Evolutionary conservation across 1,140 invertebrate genomes (phyloP).

Genomic region (Scaptodrosophila lebanonensis): DNA sequence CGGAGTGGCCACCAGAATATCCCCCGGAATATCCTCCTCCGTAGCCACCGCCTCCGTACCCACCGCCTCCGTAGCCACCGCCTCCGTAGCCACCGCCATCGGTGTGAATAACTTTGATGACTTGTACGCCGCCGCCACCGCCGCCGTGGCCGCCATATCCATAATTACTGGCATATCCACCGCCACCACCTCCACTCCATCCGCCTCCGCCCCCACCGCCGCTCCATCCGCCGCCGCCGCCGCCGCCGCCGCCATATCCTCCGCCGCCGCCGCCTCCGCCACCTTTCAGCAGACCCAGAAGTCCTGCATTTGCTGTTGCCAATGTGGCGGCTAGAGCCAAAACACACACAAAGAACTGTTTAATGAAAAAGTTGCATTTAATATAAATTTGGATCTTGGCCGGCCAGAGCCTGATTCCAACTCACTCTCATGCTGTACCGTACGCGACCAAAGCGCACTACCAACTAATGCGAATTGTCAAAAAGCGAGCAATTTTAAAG

Average conservation of each 20-base stretch:
- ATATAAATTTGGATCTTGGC: conserved; percentile 8
- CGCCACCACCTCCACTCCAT: conserved; percentile 17
- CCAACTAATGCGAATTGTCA: conserved; percentile 56
- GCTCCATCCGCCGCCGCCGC: conserved; percentile 19
- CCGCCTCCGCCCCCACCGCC: conserved; percentile 8
- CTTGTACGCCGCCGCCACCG: conserved; percentile 27
- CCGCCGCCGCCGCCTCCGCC: conserved; percentile 33
- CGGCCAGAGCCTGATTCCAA: neutral
- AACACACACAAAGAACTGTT: conserved; percentile 59
- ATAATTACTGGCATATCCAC: conserved; percentile 10
- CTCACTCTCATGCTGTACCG: conserved; percentile 59
- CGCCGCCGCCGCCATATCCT: conserved; percentile 22
- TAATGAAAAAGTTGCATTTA: conserved; percentile 14
- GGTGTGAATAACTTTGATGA: conserved; percentile 26
- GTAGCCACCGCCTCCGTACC: conserved; percentile 28
- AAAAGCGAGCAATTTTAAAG: conserved; percentile 56
- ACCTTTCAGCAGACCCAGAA: conserved; percentile 53
- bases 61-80: conserved; percentile 16
- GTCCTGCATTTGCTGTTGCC: conserved; percentile 54
- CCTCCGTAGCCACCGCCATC: conserved; percentile 33
- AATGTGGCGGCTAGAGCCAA: conserved; percentile 53
- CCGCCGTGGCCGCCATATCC: conserved; percentile 11
- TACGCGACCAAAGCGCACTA: conserved; percentile 40
- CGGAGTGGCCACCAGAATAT: conserved; percentile 19
- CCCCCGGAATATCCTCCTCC: conserved; percentile 16